Evolutionary conservation across 1,140 invertebrate species (phyloP), one percentile per base, ranked within the genome.

Genomic region (Coelopa frigida): DNA sequence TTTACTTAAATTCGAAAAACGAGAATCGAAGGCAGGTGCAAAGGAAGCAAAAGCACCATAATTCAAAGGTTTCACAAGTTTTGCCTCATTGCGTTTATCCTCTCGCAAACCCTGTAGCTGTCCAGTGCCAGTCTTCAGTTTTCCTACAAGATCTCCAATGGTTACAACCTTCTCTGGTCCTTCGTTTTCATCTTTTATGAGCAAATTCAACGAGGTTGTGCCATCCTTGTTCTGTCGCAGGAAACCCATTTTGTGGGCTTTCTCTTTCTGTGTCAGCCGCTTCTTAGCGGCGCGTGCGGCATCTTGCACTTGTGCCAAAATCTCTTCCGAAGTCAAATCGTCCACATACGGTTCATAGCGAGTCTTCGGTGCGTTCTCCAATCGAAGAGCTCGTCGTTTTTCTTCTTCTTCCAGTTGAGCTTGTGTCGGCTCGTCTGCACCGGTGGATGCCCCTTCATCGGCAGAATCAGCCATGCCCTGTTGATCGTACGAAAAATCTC

Each of bases 11-110:
- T 90, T 95, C 1, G 94, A 81, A 75, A 96, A 97, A 3, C 90
- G 93, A 0, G 92, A 94, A 70, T 98, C 94, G 70, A 93, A 94
- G 15, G 83, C 83, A 1, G 95, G 95, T 3, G 93, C 93, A 74
- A 95, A 95, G 3, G 91, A 94, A 27, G 89, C 86, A 74, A 93
- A 98, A 4, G 93, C 84, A 1, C 94, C 94, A 69, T 97, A 97
- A 66, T 92, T 89, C 3, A 96, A 71, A 0, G 93, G 89, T 64
- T 90, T 90, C 2, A 94, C 89, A 62, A 89, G 80, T 68, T 91
- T 93, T 0, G 86, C 84, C 49, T 84, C 72, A 68, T 95, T 96
- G 33, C 90, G 77, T 12, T 89, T 81, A 66, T 96, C 92, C 61
- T 96, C 91, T 41, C 89, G 81, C 40, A 85, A 86, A 11, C 74